Base-by-base conservation (phyloP, 2,797 vertebrate genomes). In the Echiichthys vipera region DNA sequence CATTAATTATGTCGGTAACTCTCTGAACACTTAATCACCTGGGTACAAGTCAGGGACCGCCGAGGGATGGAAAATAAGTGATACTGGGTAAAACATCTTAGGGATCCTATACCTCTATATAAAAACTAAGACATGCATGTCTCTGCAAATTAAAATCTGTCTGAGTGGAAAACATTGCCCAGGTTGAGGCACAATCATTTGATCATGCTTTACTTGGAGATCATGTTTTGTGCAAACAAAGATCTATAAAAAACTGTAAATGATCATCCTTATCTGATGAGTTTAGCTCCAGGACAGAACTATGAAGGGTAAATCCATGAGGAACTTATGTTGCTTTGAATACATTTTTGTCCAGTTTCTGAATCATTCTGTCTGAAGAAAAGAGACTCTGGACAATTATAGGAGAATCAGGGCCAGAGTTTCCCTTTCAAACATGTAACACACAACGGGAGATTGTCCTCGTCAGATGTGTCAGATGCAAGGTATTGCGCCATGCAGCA, bases 1-100 rank as follows among this genome's bases (percentile, higher is more conserved):
- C 76, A 90, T 89, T 67, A 77, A 81, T 84, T 79, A 77, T 63
- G n/a, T 71, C 47, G 42, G 47, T 81, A 66, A 53, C 25, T 71
- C 32, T 64, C 39, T 65, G 68, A 81, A 72, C 71, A 51, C 73
- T 80, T 67, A 74, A 84, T 81, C n/a, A 25, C 46, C 65, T 64
- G 45, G 74, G 57, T 67, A 71, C 18, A 32, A 73, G 42, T 74
- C 62, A 64, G 55, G 30, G 39, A 32, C 58, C 37, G 80, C 77
- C 17, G 34, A 72, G 34, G 29, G 43, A 43, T 62, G 42, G 65
- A 15, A 50, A 74, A 65, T 53, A 66, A 74, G 46, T 17, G 37
- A 30, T 54, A 18, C 42, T 56, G 75, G 43, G 30, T 32, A 45
- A 77, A 82, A 53, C 39, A 42, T 65, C 20, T 10, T 5, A 8